Percentiles rank a stretch among this genome's conserved stretches.
Evolutionary conservation across 2,113 vertebrate species (phyloP).

Genomic region (Eulacestoma nigropectus): DNA sequence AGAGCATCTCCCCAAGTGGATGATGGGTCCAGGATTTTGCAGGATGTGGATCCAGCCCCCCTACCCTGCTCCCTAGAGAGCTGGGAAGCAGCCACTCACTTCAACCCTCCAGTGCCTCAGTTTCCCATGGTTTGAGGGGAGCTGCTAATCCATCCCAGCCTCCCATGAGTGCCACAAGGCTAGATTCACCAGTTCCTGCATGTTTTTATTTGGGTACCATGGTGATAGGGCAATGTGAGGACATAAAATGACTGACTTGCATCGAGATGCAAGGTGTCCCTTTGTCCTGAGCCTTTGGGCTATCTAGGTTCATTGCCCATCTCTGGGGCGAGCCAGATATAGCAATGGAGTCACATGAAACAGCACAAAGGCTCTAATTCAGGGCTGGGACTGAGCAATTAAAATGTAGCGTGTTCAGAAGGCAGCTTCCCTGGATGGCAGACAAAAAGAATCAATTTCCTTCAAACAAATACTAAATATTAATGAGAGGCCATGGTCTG

Average conservation of each 20-base stretch:
- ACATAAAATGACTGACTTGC: not conserved
- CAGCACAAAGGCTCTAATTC: slow-evolving; percentile 1
- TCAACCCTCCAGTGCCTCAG: not conserved
- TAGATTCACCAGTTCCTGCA: not conserved
- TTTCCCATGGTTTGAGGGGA: not conserved
- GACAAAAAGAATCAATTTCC: slow-evolving; percentile 54
- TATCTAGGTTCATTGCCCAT: not conserved
- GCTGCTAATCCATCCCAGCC: not conserved
- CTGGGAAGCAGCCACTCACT: not conserved
- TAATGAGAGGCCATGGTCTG: slow-evolving; percentile 44
- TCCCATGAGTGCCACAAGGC: not conserved
- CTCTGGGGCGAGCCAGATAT: not conserved
- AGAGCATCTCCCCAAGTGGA: not conserved
- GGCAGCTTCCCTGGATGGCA: not conserved
- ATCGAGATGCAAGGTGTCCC: not conserved
- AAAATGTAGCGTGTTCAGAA: slow-evolving; percentile 16
- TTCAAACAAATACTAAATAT: slow-evolving; percentile 68
- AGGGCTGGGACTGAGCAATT: not conserved
- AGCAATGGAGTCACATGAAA: not conserved
- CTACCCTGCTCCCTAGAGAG: not conserved
- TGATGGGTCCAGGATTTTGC: not conserved
- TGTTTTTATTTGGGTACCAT: not conserved
- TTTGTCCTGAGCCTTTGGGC: not conserved
- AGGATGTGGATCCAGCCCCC: not conserved
- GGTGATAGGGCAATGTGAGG: not conserved